Evolutionary conservation across 1,140 invertebrate genomes (phyloP).

Genomic region (Cotesia typhae): DNA sequence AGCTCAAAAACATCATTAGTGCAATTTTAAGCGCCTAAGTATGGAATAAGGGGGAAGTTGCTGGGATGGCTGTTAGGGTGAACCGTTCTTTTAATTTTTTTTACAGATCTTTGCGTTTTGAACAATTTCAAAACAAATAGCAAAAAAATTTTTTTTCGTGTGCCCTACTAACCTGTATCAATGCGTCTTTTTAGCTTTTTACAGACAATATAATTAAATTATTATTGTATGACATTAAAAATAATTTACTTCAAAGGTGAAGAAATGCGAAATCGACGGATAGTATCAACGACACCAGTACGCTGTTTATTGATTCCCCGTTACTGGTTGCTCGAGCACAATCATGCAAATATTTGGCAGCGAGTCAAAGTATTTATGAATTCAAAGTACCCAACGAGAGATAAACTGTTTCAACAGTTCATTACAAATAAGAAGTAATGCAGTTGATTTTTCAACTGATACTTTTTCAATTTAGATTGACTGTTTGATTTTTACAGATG

Average conservation of each 20-base stretch:
- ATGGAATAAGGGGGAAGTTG: too few relatives aligned
- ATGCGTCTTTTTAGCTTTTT: too few relatives aligned
- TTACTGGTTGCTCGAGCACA: slow-evolving; percentile 71
- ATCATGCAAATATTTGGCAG: slow-evolving; percentile 72
- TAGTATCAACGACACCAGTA: slow-evolving; percentile 67
- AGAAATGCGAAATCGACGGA: slow-evolving; percentile 69
- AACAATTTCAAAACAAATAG: too few relatives aligned
- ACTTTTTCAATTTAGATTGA: not conserved
- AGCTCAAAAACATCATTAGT: too few relatives aligned
- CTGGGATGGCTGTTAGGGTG: too few relatives aligned
- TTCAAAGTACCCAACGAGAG: slow-evolving; percentile 68
- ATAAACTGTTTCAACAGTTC: slow-evolving; percentile 68
- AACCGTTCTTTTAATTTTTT: too few relatives aligned
- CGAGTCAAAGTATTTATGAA: slow-evolving; percentile 70
- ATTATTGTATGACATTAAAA: not conserved
- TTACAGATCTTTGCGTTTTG: too few relatives aligned
- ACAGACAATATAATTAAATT: not conserved
- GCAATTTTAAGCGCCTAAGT: too few relatives aligned
- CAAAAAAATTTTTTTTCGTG: too few relatives aligned
- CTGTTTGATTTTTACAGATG: slow-evolving; percentile 53
- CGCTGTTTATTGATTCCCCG: slow-evolving; percentile 70
- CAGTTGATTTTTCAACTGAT: too few relatives aligned
- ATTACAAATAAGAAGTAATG: slow-evolving; percentile 59
- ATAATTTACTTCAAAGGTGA: slow-evolving; percentile 63
- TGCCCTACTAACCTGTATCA: too few relatives aligned